Conservation (phyloP, 2,888 invertebrate species). For the Tiliacea aurago region DNA sequence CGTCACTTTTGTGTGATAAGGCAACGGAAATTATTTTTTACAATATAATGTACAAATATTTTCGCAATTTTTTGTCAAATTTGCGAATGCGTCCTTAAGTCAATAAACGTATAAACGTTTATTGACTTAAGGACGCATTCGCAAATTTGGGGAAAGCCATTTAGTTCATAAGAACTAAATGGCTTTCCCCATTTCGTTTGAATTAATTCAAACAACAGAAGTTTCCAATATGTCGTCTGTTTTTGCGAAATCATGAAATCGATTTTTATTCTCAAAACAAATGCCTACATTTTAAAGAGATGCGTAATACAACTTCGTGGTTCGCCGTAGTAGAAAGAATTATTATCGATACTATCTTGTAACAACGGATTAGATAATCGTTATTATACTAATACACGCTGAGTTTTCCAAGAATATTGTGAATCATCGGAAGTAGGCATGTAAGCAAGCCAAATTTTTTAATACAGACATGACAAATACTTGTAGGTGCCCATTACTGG, state of each 20-base stretch:
- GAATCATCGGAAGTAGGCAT: constrained; percentile 68
- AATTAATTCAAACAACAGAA: neutral
- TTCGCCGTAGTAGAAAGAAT: constrained; percentile 31
- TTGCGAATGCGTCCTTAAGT: no score
- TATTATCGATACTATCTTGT: constrained; percentile 46
- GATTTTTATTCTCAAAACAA: constrained; percentile 7
- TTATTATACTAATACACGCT: constrained; percentile 42
- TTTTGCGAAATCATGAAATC: constrained; percentile 1
- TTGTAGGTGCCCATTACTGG: constrained; percentile 30
- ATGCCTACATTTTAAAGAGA: constrained; percentile 14
- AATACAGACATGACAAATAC: constrained; percentile 54
- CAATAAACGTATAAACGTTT: no score
- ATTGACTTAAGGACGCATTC: no score
- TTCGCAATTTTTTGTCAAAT: no score
- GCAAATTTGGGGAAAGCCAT: no score
- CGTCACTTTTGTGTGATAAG: no score
- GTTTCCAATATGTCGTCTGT: neutral
- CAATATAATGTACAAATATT: no score
- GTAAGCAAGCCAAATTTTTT: constrained; percentile 58
- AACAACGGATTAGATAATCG: constrained; percentile 63
- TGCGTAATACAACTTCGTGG: constrained; percentile 35
- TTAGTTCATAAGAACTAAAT: no score
- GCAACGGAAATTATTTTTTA: no score
- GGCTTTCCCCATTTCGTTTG: neutral
- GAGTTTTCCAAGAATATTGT: constrained; percentile 60